Percentiles rank a stretch among this genome's conserved stretches.
phyloP scores from a whole-genome alignment of 1,140 invertebrate species.

The Saxidomus purpurata region DNA sequence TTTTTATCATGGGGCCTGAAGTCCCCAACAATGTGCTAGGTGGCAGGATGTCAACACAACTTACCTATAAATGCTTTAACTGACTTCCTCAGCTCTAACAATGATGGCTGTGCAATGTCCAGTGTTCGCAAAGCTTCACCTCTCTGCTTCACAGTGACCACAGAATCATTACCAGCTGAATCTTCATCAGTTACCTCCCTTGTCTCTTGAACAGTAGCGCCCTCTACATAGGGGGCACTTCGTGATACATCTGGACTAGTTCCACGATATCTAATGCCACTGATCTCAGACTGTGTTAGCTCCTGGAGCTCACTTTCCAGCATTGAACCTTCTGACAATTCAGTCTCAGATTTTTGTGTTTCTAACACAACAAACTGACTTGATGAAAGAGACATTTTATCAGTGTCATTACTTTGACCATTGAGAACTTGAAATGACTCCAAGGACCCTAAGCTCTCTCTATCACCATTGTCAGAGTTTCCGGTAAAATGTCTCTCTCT shows the following conservation, averaged over 20 bases:
- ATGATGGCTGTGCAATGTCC: slow-evolving; percentile 72
- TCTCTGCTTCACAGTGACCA: slow-evolving; percentile 74
- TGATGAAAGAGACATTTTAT: slow-evolving; percentile 11
- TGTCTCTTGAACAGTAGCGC: not conserved
- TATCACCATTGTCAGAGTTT: slow-evolving; percentile 59
- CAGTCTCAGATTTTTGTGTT: slow-evolving; percentile 17
- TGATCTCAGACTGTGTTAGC: not conserved
- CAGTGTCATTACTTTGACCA: slow-evolving; percentile 45
- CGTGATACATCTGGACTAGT: not conserved
- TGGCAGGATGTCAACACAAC: too few relatives aligned
- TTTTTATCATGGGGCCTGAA: too few relatives aligned
- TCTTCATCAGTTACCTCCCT: slow-evolving; percentile 30
- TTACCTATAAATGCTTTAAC: slow-evolving; percentile 82
- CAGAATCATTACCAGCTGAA: slow-evolving; percentile 62
- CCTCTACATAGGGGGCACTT: slow-evolving; percentile 13
- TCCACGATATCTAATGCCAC: slow-evolving; percentile 54
- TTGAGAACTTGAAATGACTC: slow-evolving; percentile 79
- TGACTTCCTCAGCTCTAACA: slow-evolving; percentile 78
- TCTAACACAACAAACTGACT: slow-evolving; percentile 57
- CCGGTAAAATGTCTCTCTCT: slow-evolving; percentile 74
- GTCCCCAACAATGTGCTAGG: too few relatives aligned
- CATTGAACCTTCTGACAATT: slow-evolving; percentile 12
- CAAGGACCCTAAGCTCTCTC: slow-evolving; percentile 78
- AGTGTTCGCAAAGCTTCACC: not conserved
- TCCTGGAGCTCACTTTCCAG: slow-evolving; percentile 28